Percentiles rank a stretch among this genome's conserved stretches.
Evolutionary conservation across 2,113 vertebrate genomes (phyloP).

Genomic region (Ceratotherium simum): DNA sequence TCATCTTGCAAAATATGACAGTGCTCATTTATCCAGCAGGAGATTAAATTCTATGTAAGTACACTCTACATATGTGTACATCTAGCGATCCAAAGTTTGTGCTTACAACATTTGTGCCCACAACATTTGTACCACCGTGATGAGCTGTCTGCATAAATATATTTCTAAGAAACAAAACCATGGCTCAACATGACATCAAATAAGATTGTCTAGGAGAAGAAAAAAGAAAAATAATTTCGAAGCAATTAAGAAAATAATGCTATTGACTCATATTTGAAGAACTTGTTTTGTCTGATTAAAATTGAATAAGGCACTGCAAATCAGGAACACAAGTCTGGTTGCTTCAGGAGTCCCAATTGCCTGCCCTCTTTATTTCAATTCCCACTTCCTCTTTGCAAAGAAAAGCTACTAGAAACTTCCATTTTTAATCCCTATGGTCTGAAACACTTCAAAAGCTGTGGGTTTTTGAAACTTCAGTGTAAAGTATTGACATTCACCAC

Average conservation of each 20-base stretch:
- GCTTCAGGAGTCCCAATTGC: background rate
- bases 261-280: conserved; percentile 57
- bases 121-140: background rate
- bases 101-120: background rate
- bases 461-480: background rate
- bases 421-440: background rate
- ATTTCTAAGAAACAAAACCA: conserved; percentile 39
- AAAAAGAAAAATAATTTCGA: conserved; percentile 38
- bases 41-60: background rate
- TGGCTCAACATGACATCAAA: background rate
- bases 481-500: conserved; percentile 5
- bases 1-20: background rate
- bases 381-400: background rate
- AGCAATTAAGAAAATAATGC: conserved; percentile 46
- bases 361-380: conserved; percentile 29
- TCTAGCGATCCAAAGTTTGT: background rate
- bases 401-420: conserved; percentile 29
- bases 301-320: conserved; percentile 40
- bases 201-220: background rate
- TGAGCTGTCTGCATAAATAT: background rate
- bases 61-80: rapidly evolving
- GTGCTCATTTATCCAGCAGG: background rate
- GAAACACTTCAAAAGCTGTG: conserved; percentile 18
- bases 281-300: conserved; percentile 63
- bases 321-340: background rate